Conservation (phyloP, 2,797 vertebrate genomes). For the Tragelaphus eurycerus region DNA sequence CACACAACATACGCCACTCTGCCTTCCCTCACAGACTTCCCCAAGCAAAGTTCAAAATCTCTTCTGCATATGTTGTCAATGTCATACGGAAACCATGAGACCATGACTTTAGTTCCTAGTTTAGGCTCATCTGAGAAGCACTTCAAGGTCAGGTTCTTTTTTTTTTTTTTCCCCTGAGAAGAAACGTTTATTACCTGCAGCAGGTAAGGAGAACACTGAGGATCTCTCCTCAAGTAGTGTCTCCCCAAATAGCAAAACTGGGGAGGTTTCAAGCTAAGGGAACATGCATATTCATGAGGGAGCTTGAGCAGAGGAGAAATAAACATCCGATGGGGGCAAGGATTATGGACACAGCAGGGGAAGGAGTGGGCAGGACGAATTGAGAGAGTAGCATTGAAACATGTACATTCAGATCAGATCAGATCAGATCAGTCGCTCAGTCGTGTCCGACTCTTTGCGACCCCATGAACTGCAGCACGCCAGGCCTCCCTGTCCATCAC, state of each 20-base stretch:
- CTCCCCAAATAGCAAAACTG: not conserved
- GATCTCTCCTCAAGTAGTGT: not conserved
- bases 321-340: not conserved
- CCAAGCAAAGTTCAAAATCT: slow-evolving; percentile 51
- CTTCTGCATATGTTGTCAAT: not conserved
- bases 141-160: not conserved
- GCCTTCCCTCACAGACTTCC: slow-evolving; percentile 48
- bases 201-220: not conserved
- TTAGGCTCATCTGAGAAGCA: not conserved
- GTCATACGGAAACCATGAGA: not conserved
- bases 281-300: not conserved
- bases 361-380: not conserved
- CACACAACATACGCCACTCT: slow-evolving; percentile 40
- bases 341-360: not conserved
- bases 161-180: not conserved
- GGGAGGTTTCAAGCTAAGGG: not conserved
- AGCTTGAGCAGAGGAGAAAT: not conserved
- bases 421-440: too few relatives aligned
- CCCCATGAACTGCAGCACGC: too few relatives aligned
- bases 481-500: too few relatives aligned
- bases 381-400: not conserved
- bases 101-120: not conserved
- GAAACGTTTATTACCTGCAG: not conserved
- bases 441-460: too few relatives aligned
- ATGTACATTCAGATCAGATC: too few relatives aligned